Evolutionary conservation across 2,888 invertebrate genomes (phyloP), one percentile per base, ranked within the genome.

Genomic region (Pocota personata): DNA sequence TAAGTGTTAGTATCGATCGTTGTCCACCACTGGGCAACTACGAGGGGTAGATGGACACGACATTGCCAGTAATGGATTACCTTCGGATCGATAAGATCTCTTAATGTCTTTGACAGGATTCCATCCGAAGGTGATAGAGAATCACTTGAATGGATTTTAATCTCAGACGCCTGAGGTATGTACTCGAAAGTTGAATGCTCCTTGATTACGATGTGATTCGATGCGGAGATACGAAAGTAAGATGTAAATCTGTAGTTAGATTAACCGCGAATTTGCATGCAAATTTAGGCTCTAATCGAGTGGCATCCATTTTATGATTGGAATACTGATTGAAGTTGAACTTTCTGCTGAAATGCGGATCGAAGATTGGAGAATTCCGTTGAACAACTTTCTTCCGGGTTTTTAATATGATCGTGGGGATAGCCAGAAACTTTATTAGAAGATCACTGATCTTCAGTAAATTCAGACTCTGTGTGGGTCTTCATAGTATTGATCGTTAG

Each of bases 1-100:
- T 83, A 83, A 67, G 79, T 78, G 60, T 46, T 67, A 30, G 83
- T 78, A 83, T 83, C 83, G 83, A 83, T 78, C 72, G 78, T 57
- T 12, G 82, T 30, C 24, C 1, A 24, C 24, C 1, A 24, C 43
- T 10, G 35, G 10, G 0, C 40, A 14, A 14, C 40, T 16, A 6
- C n/a, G 27, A n/a, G 52, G 7, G 52, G 27, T 14, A 7, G 8
- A 50, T 48, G 30, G 64, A 43, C 37, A 43, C 21, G 55, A 60
- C 67, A 75, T 62, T 24, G 50, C 27, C 46, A 30, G 62, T 84
- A 84, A 84, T 71, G 75, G 80, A 84, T 84, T 80, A 75, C 69
- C 55, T 69, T 58, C 12, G 71, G 50, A 60, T 80, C 76, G 84
- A 86, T 80, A 86, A 76, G 80, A 86, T 80, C 80, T 75, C 27